Evolutionary conservation across 2,888 invertebrate genomes (phyloP), one percentile per base, ranked within the genome.

Genomic region (Eulithis prunata): DNA sequence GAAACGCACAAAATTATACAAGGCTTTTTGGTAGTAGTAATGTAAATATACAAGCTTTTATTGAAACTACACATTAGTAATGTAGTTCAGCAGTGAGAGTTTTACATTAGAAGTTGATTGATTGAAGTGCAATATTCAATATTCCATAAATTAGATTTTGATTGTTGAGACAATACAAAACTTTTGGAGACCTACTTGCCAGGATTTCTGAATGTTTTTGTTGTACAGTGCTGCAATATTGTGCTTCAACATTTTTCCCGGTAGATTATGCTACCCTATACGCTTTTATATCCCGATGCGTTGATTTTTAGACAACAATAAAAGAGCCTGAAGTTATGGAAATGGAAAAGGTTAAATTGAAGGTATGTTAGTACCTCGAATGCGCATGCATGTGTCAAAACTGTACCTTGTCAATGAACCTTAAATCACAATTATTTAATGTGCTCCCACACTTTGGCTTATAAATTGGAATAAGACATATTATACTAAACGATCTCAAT

Each of bases 251-350:
- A 21, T 55, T 6, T 32, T 52, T 36, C 56, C 57, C 43, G 52
- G 56, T 68, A 54, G 63, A 57, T 56, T 60, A 57, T 64, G 79
- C 76, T 47, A 65, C 82, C 81, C 71, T 70, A 84, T 70, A 81
- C 75, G 90, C 89, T 90, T 76, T 84, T 75, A 84, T 76, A 73
- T 73, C 74, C 83, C 68, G 73, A 80, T 77, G 83, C 85, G 86
- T 83, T 87, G 75, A 83, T 90, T 76, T 92, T 83, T 91, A 92
- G 93, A 86, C 84, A 67, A 84, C 80, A 75, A 79, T 91, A 75
- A 88, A 90, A 77, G 84, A 88, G 78, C 84, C 87, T 61, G 87
- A 90, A 82, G 76, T 76, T 64, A 79, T 76, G 63, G 82, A 88
- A 80, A 63, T 92, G 70, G 89, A 83, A 53, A 79, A 90, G 82